These are phyloP conservation scores for Urocynchramus pylzowi DNA, from an alignment of 2,113 vertebrate species.

Conservation along the genomic window DNA sequence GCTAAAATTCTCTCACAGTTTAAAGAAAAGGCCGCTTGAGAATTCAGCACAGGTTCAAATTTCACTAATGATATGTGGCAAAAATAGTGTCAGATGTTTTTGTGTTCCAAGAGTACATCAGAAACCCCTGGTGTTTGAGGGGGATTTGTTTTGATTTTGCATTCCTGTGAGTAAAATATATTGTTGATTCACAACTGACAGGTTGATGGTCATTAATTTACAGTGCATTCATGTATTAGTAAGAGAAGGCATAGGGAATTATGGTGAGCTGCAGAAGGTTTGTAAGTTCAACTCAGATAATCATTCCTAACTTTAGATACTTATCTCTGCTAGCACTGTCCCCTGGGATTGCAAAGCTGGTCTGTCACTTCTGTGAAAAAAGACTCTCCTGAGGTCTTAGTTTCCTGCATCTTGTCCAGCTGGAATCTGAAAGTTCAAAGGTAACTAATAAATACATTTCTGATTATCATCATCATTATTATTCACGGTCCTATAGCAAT, in stretches of 20 bases:
- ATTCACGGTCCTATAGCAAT: not conserved
- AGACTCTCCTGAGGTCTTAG: slow-evolving; percentile 2
- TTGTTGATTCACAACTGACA: not conserved
- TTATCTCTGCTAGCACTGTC: slow-evolving; percentile 15
- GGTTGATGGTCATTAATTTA: slow-evolving; percentile 29
- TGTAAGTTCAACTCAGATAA: slow-evolving; percentile 54
- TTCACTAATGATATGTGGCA: slow-evolving; percentile 35
- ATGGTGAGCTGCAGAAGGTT: slow-evolving; percentile 12
- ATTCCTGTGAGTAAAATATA: slow-evolving; percentile 14
- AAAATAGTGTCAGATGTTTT: slow-evolving; percentile 52
- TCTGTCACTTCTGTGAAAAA: slow-evolving; percentile 43
- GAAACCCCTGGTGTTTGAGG: not conserved
- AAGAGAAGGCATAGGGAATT: not conserved
- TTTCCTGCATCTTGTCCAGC: slow-evolving; percentile 34
- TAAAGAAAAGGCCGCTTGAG: not conserved
- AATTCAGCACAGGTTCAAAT: slow-evolving; percentile 34
- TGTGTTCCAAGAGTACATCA: not conserved
- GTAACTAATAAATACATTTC: slow-evolving; percentile 59
- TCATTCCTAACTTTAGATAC: slow-evolving; percentile 58
- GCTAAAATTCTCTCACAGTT: slow-evolving; percentile 42
- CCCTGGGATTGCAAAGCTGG: slow-evolving; percentile 16
- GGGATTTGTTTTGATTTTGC: slow-evolving; percentile 30
- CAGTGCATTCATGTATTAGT: not conserved
- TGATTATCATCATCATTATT: slow-evolving; percentile 50
- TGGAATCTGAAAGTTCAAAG: slow-evolving; percentile 55